A percentile compares a stretch with the other conserved stretches of the same genome.
Conservation (phyloP, 2,888 invertebrate species). For the Hyalella azteca region DNA sequence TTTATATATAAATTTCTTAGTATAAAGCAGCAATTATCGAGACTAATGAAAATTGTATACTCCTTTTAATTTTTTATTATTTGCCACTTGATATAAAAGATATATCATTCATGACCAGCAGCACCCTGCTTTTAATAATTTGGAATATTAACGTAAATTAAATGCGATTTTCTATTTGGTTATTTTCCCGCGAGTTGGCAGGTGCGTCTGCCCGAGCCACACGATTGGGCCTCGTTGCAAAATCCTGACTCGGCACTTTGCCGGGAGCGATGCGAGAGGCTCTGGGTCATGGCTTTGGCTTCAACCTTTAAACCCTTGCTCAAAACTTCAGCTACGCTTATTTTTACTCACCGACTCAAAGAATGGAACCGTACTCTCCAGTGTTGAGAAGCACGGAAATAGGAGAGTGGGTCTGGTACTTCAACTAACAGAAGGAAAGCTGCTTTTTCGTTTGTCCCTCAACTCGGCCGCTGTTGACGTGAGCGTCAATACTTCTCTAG, state of each 20-base stretch:
- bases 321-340: constrained; percentile 79
- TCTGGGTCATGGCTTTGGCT: constrained; percentile 81
- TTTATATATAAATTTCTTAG: no score
- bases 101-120: no score
- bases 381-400: constrained; percentile 66
- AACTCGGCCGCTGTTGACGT: constrained; percentile 71
- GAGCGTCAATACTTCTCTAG: constrained; percentile 65
- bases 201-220: constrained; percentile 82
- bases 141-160: no score
- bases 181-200: constrained; percentile 59
- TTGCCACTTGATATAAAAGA: no score
- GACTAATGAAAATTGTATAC: no score
- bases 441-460: constrained; percentile 85
- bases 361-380: constrained; percentile 86
- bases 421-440: constrained; percentile 74
- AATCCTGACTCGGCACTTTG: constrained; percentile 25
- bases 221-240: constrained; percentile 83
- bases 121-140: no score
- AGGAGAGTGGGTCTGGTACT: constrained; percentile 74
- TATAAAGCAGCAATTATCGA: no score
- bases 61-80: no score
- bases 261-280: not conserved
- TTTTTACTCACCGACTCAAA: constrained; percentile 78
- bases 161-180: no score
- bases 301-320: constrained; percentile 83